These are phyloP conservation scores for Drosophila kuntzei DNA, from an alignment of 2,888 invertebrate species.

Conservation along the genomic window DNA sequence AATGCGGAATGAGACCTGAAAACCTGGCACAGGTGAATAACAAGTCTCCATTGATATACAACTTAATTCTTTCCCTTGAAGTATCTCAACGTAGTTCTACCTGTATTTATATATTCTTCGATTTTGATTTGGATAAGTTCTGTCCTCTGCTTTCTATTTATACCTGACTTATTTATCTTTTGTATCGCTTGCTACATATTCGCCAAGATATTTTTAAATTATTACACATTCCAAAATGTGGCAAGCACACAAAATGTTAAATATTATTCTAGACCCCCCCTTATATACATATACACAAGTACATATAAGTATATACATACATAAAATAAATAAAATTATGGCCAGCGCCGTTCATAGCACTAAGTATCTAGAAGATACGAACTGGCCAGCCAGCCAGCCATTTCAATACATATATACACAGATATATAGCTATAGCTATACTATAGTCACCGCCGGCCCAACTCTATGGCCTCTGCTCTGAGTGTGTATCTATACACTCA, in stretches of 20 bases:
- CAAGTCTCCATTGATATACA: neutral
- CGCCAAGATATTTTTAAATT: slow-evolving; percentile 81
- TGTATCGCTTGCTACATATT: slow-evolving; percentile 68
- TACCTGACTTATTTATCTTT: slow-evolving; percentile 73
- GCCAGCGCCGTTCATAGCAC: slow-evolving; percentile 55
- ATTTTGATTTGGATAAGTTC: too few relatives aligned
- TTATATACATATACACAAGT: slow-evolving; percentile 1
- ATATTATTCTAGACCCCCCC: slow-evolving; percentile 62
- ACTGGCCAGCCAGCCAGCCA: slow-evolving; percentile 40
- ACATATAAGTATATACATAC: slow-evolving; percentile 31
- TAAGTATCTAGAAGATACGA: slow-evolving; percentile 74
- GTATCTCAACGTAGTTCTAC: neutral
- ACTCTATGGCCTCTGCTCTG: slow-evolving; percentile 44
- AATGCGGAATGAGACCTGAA: slow-evolving; percentile 55
- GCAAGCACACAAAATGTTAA: slow-evolving; percentile 70
- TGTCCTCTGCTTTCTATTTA: slow-evolving; percentile 55
- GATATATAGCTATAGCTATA: slow-evolving; percentile 18
- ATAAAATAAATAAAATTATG: slow-evolving; percentile 79
- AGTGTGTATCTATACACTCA: slow-evolving; percentile 69
- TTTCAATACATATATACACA: slow-evolving; percentile 23
- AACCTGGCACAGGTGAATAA: slow-evolving; percentile 31
- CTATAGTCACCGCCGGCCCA: slow-evolving; percentile 26
- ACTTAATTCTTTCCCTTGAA: neutral
- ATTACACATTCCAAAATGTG: slow-evolving; percentile 85
- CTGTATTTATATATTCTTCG: slow-evolving; percentile 16